Percentiles rank a stretch among this genome's conserved stretches.
Evolutionary conservation across 2,113 vertebrate species (phyloP).

Genomic region (Aramus guarauna): DNA sequence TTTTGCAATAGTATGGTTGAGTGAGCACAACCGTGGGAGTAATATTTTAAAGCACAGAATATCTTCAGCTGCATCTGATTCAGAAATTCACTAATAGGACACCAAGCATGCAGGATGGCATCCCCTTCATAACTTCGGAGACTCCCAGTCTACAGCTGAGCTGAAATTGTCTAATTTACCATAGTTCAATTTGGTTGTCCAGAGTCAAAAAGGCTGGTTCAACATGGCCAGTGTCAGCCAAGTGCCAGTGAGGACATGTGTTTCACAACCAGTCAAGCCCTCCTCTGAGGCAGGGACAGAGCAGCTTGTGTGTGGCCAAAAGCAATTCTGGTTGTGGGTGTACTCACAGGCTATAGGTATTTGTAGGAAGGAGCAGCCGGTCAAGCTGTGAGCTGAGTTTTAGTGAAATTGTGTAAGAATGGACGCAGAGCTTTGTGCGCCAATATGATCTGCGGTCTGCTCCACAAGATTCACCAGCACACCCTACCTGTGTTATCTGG

Average conservation of each 20-base stretch:
- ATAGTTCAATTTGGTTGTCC: background rate
- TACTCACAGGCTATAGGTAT: accelerated
- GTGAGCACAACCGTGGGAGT: background rate
- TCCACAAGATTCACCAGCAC: background rate
- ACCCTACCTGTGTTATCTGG: background rate
- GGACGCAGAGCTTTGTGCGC: background rate
- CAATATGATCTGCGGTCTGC: background rate
- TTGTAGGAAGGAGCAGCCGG: background rate
- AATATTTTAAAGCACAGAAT: background rate
- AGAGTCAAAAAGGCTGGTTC: background rate
- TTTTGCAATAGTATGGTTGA: background rate
- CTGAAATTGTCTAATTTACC: background rate
- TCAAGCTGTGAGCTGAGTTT: background rate
- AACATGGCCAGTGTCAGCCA: background rate
- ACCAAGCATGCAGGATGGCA: background rate
- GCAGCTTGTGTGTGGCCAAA: background rate
- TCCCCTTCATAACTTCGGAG: background rate
- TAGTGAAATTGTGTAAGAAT: background rate
- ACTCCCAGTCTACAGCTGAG: background rate
- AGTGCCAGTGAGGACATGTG: background rate
- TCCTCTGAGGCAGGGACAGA: background rate
- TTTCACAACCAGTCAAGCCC: background rate
- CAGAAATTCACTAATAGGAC: background rate
- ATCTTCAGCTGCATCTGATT: background rate
- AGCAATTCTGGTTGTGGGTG: accelerated